Evolutionary conservation across 1,140 invertebrate genomes (phyloP).

Genomic region (Drusus annulatus): DNA sequence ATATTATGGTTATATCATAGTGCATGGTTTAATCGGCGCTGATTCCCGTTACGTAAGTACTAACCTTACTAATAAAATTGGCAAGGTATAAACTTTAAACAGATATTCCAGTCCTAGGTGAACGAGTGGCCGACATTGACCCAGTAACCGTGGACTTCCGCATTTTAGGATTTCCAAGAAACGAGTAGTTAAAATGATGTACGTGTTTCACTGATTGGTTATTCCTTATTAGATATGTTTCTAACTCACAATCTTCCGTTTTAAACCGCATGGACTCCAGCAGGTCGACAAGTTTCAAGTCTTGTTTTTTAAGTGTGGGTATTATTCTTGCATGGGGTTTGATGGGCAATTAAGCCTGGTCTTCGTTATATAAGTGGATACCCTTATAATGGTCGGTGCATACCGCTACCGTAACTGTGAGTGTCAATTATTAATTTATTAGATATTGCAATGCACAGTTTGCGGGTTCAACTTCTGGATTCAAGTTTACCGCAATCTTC

Average conservation of each 20-base stretch:
- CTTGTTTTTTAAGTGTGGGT: background rate
- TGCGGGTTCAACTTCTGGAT: no score
- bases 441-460: no score
- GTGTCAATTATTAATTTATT: no score
- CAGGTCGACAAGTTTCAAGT: background rate
- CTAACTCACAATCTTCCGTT: no score
- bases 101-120: background rate
- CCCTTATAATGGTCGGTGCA: background rate
- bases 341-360: background rate
- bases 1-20: background rate
- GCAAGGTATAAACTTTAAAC: no score
- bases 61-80: background rate
- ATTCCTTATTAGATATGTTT: no score
- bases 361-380: background rate
- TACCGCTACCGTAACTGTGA: background rate
- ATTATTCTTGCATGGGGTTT: background rate
- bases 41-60: constrained; percentile 16
- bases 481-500: no score
- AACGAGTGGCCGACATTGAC: constrained; percentile 10
- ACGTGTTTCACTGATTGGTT: no score
- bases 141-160: constrained; percentile 1
- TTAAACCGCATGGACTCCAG: no score
- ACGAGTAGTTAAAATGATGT: no score
- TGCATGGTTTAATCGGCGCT: background rate
- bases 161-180: background rate